Conservation (phyloP, 2,797 vertebrate genomes). For the Mus spretus region DNA sequence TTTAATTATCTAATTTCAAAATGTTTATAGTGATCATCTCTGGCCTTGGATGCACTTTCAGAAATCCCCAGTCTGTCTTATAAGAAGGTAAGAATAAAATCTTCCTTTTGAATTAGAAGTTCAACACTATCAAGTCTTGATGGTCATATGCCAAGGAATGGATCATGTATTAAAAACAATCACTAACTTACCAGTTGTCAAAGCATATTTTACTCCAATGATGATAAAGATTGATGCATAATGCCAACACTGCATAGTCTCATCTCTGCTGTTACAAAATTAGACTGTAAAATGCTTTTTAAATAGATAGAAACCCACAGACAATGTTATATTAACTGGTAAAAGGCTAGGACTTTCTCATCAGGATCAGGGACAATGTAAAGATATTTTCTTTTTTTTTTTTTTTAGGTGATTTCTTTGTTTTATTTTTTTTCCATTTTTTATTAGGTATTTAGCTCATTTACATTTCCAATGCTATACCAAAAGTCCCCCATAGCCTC, state of each 20-base stretch:
- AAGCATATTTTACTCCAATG: constrained; percentile 90
- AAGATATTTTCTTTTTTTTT: no score
- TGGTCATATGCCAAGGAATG: not conserved
- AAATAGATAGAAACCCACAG: constrained; percentile 19
- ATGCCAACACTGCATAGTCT: constrained; percentile 91
- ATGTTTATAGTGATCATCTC: not conserved
- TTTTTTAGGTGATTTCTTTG: no score
- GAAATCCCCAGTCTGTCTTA: not conserved
- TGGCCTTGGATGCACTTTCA: not conserved
- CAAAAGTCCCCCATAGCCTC: no score
- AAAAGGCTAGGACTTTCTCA: constrained; percentile 16
- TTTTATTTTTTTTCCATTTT: no score
- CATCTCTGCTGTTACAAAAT: constrained; percentile 25
- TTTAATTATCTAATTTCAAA: constrained; percentile 53
- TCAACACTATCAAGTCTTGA: not conserved
- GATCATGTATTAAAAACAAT: constrained; percentile 27
- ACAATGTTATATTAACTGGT: constrained; percentile 31
- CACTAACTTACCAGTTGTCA: constrained; percentile 93
- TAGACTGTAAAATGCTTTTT: not conserved
- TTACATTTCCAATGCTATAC: no score
- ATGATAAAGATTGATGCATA: constrained; percentile 92
- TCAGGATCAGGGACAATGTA: constrained; percentile 36
- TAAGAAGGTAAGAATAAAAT: constrained; percentile 37
- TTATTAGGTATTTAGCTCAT: no score
- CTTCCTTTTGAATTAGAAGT: constrained; percentile 51